A percentile compares a stretch with the other conserved stretches of the same genome.
Evolutionary conservation across 2,113 vertebrate species (phyloP).

Genomic region (Pangasianodon gigas): DNA sequence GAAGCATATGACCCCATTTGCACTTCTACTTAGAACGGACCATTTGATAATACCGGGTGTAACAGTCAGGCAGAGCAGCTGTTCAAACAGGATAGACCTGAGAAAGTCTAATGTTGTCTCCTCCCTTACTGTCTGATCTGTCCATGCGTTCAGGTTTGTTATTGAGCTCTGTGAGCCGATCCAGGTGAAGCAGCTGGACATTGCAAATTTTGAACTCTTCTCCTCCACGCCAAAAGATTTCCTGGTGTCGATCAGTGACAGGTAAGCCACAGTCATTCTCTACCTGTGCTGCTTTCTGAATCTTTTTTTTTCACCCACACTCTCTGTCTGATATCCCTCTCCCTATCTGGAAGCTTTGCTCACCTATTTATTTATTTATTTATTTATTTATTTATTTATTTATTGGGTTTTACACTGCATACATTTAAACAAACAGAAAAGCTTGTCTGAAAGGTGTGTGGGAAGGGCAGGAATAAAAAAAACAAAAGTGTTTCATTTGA

Average conservation of each 20-base stretch:
- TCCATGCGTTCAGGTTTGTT: slow-evolving; percentile 84
- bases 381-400: neutral
- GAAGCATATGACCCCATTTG: no score
- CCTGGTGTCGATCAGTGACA: slow-evolving; percentile 96
- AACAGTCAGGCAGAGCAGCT: neutral
- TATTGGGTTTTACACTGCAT: neutral
- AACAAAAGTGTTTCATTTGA: neutral
- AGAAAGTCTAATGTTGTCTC: neutral
- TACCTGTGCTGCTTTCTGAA: neutral
- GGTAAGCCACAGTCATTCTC: slow-evolving; percentile 68
- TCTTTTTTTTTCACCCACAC: neutral
- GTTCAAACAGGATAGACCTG: neutral
- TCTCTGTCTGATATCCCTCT: neutral
- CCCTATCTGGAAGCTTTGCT: neutral
- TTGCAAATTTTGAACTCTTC: slow-evolving; percentile 98
- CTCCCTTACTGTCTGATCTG: neutral
- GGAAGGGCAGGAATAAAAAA: neutral
- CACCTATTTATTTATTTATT: neutral
- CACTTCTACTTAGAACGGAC: no score
- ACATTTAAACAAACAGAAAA: neutral
- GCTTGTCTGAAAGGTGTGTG: neutral
- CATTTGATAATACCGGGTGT: no score
- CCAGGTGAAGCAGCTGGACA: slow-evolving; percentile 97
- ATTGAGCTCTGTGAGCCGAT: slow-evolving; percentile 98
- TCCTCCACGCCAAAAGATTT: slow-evolving; percentile 98